Conservation (phyloP, 2,888 invertebrate genomes). For the Neuroscelio doddi region DNA sequence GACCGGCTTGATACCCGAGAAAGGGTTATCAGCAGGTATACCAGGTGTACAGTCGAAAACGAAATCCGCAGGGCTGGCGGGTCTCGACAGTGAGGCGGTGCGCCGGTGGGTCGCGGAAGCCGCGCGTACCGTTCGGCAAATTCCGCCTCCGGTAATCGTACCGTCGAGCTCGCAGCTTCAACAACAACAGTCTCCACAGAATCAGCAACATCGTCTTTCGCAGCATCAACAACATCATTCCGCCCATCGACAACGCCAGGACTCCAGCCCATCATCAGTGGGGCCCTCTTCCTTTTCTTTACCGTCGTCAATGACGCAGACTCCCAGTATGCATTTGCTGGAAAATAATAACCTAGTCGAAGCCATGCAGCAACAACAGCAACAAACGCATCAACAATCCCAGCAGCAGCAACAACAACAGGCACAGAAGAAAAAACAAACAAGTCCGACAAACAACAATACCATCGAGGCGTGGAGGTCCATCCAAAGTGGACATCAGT, state of each 20-base stretch:
- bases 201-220: constrained; percentile 52
- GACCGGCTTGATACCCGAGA: constrained; percentile 68
- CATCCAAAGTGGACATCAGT: constrained; percentile 66
- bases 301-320: constrained; percentile 68
- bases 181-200: constrained; percentile 52
- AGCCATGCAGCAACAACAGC: constrained; percentile 58
- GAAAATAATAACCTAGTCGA: constrained; percentile 68
- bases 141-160: constrained; percentile 63
- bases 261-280: constrained; percentile 53
- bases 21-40: constrained; percentile 61
- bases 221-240: constrained; percentile 55
- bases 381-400: constrained; percentile 47
- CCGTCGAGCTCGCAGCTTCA: constrained; percentile 57
- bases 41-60: constrained; percentile 52
- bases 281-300: constrained; percentile 55
- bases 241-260: constrained; percentile 52
- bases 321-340: constrained; percentile 69
- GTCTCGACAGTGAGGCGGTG: constrained; percentile 76
- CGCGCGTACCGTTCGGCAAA: constrained; percentile 74
- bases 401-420: constrained; percentile 50
- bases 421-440: constrained; percentile 64
- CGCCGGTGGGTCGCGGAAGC: constrained; percentile 77
- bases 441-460: constrained; percentile 73
- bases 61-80: constrained; percentile 75
- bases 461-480: constrained; percentile 73